These are phyloP conservation scores for Coptotermes formosanus DNA, from an alignment of 1,140 invertebrate genomes.

Conservation along the genomic window DNA sequence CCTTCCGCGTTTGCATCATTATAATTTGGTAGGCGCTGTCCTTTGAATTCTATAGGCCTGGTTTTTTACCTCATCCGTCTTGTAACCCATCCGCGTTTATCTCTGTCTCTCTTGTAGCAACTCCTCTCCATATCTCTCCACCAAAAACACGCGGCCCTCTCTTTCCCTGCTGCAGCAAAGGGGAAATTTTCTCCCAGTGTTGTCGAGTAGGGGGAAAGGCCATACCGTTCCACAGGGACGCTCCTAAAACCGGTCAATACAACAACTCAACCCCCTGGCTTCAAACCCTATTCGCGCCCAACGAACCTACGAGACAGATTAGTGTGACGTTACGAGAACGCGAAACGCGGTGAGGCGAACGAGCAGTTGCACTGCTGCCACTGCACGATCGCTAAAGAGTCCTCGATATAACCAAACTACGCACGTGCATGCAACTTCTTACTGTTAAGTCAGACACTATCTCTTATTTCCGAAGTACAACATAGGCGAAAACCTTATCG, in stretches of 20 bases:
- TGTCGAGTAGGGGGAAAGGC: neutral
- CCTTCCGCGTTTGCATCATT: neutral
- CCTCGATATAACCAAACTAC: no score
- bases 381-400: neutral
- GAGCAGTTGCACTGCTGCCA: neutral
- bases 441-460: no score
- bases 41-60: neutral
- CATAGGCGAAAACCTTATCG: no score
- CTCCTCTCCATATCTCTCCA: neutral
- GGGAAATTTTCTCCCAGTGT: conserved; percentile 10
- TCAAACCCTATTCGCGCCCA: neutral
- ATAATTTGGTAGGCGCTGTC: neutral
- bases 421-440: no score
- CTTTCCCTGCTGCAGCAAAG: neutral
- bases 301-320: neutral
- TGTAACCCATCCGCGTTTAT: neutral
- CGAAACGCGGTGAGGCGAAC: neutral
- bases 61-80: neutral
- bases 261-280: neutral
- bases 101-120: neutral
- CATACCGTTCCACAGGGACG: neutral
- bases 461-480: no score
- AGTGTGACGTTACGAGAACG: neutral
- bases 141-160: neutral
- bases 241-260: conserved; percentile 12